These are phyloP conservation scores for Drosophila quadrilineata DNA, from an alignment of 1,140 invertebrate species.

Conservation along the genomic window DNA sequence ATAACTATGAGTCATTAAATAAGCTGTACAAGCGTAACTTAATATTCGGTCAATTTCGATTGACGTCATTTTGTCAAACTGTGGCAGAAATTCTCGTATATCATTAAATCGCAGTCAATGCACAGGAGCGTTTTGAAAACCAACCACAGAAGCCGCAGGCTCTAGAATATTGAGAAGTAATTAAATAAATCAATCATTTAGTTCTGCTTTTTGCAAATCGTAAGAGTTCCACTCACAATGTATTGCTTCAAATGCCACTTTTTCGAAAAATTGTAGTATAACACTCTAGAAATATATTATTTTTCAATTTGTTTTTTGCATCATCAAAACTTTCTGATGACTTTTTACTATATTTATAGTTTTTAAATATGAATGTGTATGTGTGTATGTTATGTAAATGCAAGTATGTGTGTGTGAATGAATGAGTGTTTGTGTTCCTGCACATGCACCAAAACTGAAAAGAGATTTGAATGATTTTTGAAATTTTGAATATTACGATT, in stretches of 20 bases:
- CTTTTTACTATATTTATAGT: conserved; percentile 42
- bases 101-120: conserved; percentile 5
- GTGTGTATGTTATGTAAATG: too few relatives aligned
- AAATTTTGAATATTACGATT: background rate
- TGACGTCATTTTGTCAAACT: conserved; percentile 21
- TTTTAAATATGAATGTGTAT: conserved; percentile 23
- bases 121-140: conserved; percentile 23
- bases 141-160: conserved; percentile 19
- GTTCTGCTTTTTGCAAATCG: conserved; percentile 25
- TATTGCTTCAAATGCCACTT: conserved; percentile 40
- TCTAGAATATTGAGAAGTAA: background rate
- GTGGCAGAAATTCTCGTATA: background rate
- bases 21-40: conserved; percentile 10
- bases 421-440: conserved; percentile 52
- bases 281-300: conserved; percentile 27
- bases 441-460: conserved; percentile 33
- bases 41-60: conserved; percentile 15
- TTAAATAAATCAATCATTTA: conserved; percentile 1
- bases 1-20: conserved; percentile 16
- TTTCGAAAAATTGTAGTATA: conserved; percentile 7
- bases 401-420: conserved; percentile 34
- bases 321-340: conserved; percentile 17
- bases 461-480: background rate
- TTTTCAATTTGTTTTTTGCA: conserved; percentile 10
- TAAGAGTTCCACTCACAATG: conserved; percentile 25